Percentiles rank a stretch among this genome's conserved stretches.
Conservation (phyloP, 1,140 invertebrate species). For the Drosophila rufa region DNA sequence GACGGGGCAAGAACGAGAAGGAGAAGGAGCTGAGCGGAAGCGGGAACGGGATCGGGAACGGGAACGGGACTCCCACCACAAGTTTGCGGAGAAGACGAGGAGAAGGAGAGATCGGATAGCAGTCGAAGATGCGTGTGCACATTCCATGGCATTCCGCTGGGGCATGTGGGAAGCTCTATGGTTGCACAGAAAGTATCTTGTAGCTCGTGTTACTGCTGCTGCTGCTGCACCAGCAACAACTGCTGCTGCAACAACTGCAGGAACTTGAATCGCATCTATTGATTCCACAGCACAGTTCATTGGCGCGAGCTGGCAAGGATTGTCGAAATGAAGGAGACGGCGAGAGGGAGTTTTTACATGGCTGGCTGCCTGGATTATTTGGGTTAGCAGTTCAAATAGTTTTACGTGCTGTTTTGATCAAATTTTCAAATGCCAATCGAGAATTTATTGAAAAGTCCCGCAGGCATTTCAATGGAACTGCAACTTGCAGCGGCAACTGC, state of each 20-base stretch:
- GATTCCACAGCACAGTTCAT: constrained; percentile 74
- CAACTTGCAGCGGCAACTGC: constrained; percentile 17
- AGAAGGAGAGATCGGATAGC: constrained; percentile 50
- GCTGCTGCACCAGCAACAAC: constrained; percentile 18
- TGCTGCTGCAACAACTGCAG: constrained; percentile 15
- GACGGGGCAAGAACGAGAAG: not conserved
- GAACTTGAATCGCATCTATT: constrained; percentile 68
- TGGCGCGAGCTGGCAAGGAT: constrained; percentile 51
- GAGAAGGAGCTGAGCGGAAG: not conserved
- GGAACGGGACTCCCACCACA: constrained; percentile 62
- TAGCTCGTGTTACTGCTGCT: constrained; percentile 51
- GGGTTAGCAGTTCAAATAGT: constrained; percentile 82
- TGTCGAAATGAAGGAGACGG: constrained; percentile 8
- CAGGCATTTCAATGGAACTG: constrained; percentile 39
- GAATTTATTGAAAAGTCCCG: constrained; percentile 69
- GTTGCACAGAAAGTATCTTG: constrained; percentile 73
- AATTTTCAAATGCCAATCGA: constrained; percentile 71
- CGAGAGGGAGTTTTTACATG: constrained; percentile 9
- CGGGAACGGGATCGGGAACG: not conserved
- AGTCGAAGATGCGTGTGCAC: constrained; percentile 81
- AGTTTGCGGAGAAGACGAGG: constrained; percentile 37
- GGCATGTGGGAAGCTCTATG: constrained; percentile 75
- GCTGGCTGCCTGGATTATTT: constrained; percentile 58
- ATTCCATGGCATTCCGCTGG: constrained; percentile 68
- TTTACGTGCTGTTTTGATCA: constrained; percentile 76